Conservation (phyloP, 2,797 vertebrate genomes). For the Craterocephalus amniculus region DNA sequence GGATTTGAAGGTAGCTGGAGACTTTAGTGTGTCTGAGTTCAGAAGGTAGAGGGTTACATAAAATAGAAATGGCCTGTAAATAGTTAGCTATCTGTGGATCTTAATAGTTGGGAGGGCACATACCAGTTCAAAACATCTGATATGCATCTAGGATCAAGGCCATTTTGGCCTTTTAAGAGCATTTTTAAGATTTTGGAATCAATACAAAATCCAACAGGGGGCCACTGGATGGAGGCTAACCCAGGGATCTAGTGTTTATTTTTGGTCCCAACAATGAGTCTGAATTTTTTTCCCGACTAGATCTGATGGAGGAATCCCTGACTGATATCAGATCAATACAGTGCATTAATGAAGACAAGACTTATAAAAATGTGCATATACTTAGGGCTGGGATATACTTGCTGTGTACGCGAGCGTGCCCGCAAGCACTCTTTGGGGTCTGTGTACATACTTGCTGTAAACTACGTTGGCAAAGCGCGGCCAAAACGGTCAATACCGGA, state of each 20-base stretch:
- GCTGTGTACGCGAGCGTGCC: too few species aligned
- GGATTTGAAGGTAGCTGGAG: not conserved
- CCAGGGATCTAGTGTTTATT: not conserved
- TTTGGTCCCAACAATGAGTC: not conserved
- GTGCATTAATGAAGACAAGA: not conserved
- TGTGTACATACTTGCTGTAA: too few species aligned
- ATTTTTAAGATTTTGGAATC: too few species aligned
- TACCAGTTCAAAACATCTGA: not conserved
- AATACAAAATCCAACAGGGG: not conserved
- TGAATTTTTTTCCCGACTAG: not conserved
- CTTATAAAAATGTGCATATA: not conserved
- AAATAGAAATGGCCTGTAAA: not conserved
- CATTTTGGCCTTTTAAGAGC: not conserved
- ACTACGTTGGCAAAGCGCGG: too few species aligned
- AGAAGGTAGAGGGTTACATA: not conserved
- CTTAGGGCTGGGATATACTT: too few species aligned
- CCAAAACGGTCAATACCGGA: too few species aligned
- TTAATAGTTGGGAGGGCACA: not conserved
- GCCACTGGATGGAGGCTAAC: not conserved
- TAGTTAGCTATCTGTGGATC: not conserved
- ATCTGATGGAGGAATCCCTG: not conserved
- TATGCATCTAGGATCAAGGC: not conserved
- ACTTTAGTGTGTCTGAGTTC: not conserved
- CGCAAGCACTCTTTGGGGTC: too few species aligned
- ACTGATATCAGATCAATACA: not conserved